phyloP scores from a whole-genome alignment of 2,888 invertebrate genomes.

The Acrobasis repandana region DNA sequence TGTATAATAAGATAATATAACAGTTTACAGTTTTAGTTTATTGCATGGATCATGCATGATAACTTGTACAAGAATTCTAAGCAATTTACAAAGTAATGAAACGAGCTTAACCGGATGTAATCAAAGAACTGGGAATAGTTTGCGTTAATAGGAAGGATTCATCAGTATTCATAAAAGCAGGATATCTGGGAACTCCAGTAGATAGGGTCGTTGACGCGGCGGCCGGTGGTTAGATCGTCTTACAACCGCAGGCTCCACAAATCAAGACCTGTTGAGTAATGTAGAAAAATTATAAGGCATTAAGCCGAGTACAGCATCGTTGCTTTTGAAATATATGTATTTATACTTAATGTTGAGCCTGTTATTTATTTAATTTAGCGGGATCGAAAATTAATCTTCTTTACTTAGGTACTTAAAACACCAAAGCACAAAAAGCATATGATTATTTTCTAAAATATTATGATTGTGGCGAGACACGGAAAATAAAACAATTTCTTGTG shows the following conservation, averaged over 20 bases:
- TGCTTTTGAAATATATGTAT: not conserved
- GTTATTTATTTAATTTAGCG: too few species aligned
- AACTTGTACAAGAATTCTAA: not conserved
- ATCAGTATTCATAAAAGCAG: too few species aligned
- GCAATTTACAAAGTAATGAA: not conserved
- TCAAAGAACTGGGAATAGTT: not conserved
- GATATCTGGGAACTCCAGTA: conserved; percentile 49
- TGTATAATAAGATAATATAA: too few species aligned
- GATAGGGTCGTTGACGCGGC: conserved; percentile 57
- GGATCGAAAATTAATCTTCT: too few species aligned
- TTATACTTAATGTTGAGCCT: not conserved
- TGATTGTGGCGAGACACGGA: too few species aligned
- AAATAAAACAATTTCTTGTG: not conserved
- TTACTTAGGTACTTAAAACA: too few species aligned
- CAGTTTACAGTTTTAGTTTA: too few species aligned
- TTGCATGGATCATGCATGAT: too few species aligned
- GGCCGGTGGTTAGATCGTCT: conserved; percentile 43
- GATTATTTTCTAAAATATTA: too few species aligned
- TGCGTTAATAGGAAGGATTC: conserved; percentile 23
- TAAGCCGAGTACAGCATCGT: not conserved
- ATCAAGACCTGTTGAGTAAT: conserved; percentile 20
- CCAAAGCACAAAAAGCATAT: too few species aligned
- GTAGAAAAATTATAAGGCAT: conserved; percentile 1
- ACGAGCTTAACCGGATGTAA: not conserved
- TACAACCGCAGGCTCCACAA: conserved; percentile 34